A percentile compares a stretch with the other conserved stretches of the same genome.
Evolutionary conservation across 2,797 vertebrate genomes (phyloP).

Genomic region (Anabas testudineus): DNA sequence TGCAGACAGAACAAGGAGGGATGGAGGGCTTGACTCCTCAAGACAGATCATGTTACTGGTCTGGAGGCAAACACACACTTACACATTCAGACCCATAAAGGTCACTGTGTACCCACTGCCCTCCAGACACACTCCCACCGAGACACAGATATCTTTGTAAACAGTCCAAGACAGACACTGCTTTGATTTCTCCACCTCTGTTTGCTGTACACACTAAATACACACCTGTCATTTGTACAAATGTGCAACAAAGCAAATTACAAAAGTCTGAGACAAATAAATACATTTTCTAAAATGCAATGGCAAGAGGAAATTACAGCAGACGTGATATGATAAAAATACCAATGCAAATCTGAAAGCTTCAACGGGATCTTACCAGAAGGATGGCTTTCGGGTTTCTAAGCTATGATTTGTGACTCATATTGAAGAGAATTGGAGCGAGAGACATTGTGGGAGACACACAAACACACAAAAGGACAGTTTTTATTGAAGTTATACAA

Average conservation of each 20-base stretch:
- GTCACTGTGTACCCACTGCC: slow-evolving; percentile 71
- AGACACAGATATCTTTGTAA: slow-evolving; percentile 57
- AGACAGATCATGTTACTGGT: slow-evolving; percentile 75
- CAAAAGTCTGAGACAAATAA: background rate
- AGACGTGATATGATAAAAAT: background rate
- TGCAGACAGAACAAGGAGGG: slow-evolving; percentile 68
- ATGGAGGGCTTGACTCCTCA: slow-evolving; percentile 49
- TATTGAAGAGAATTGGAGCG: slow-evolving; percentile 35
- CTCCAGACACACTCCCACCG: slow-evolving; percentile 61
- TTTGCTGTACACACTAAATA: slow-evolving; percentile 12
- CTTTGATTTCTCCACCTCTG: slow-evolving; percentile 31
- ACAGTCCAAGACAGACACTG: slow-evolving; percentile 40
- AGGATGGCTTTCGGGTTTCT: background rate
- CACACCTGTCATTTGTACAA: slow-evolving; percentile 17
- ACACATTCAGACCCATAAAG: slow-evolving; percentile 55
- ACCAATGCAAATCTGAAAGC: background rate
- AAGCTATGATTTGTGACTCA: slow-evolving; percentile 33
- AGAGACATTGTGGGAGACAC: slow-evolving; percentile 21
- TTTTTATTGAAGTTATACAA: slow-evolving; percentile 62
- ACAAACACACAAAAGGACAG: slow-evolving; percentile 20
- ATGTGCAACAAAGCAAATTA: background rate
- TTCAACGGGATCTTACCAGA: slow-evolving; percentile 11
- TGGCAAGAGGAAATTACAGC: background rate
- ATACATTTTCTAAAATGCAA: background rate
- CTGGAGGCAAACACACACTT: slow-evolving; percentile 53